Evolutionary conservation across 2,113 vertebrate genomes (phyloP), one percentile per base, ranked within the genome.

Genomic region (Mirza zaza): DNA sequence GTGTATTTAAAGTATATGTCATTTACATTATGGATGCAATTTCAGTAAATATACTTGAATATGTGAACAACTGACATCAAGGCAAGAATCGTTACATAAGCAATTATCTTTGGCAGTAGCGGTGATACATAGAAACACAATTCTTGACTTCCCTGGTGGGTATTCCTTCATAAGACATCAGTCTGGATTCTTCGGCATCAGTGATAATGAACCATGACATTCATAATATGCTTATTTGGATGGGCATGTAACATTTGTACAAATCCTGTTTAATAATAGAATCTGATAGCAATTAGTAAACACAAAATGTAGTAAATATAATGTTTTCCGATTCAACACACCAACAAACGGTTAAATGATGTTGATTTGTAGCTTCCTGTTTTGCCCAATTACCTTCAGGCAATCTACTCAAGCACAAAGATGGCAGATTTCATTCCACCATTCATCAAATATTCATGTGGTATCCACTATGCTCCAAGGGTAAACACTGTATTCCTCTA

Each of bases 1-100:
- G 50, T 95, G 23, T 76, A 50, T 75, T 77, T 93, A 96, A 96
- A 88, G 77, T 55, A 76, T 36, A 79, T 92, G 42, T 84, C 57
- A 80, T 85, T 96, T 73, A 92, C 65, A 93, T 85, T 61, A 57
- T 32, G 21, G n/a, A 63, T 85, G 85, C 59, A 65, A 42, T 81
- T 91, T 96, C 21, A 83, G 61, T 61, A 63, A 96, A 91, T 88
- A 57, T 67, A 63, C 45, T 63, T 63, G 68, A 82, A 86, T 61
- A 75, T 61, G 23, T 73, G 67, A 59, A 67, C 42, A 75, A 50
- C 48, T 80, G 57, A 65, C 13, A 25, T 90, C 42, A 48, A 93
- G 68, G 48, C 20, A 79, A 6, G 32, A 55, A n/a, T 55, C 10
- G n/a, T 79, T 65, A 75, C 48, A 39, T 59, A 79, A 25, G 52